Base-by-base conservation (phyloP, 2,888 invertebrate genomes). In the Marasmarcha lunaedactyla region DNA sequence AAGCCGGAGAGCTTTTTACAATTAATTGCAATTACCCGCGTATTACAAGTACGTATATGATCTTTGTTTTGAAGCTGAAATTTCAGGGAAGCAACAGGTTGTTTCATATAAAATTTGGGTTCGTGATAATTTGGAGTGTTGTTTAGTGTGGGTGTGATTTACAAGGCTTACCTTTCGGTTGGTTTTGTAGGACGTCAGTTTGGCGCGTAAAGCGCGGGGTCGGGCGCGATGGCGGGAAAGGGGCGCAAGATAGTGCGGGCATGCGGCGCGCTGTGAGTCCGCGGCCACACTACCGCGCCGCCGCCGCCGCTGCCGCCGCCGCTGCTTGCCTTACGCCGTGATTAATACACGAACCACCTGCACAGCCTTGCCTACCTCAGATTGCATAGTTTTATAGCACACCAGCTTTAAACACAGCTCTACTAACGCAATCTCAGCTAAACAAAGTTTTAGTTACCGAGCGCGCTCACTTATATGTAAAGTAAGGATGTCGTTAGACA, bases 281-380 rank as follows among this genome's bases (percentile, higher is more conserved):
- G 59, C 63, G 70, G 62, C 66, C 64, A 71, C 70, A 81, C 81
- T 81, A 74, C 76, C 74, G 73, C 71, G 67, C 63, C 59, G 55
- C 57, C 57, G 52, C 47, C 47, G 44, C 52, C 50, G 49, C 51
- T 49, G 54, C 48, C 49, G 49, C 46, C 52, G 46, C 40, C 39
- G 49, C 49, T 46, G 48, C 49, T 43, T 42, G 43, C 49, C 65
- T 65, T 56, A 66, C 71, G 68, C 71, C 50, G 71, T 76, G 77
- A 81, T 78, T 79, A 76, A 79, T 79, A 62, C 68, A 56, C 67
- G 54, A 71, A 65, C 79, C 78, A 81, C 81, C 81, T 81, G 81
- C 76, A 71, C 76, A 79, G 71, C 77, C 77, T 78, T 72, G 20
- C 4, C 20, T 20, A 5, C 4, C 20, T 20, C 20, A 7, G 20